Percentiles rank a stretch among this genome's conserved stretches.
These are phyloP conservation scores for Eurystomus glaucurus DNA, from an alignment of 2,797 vertebrate species.

Conservation along the genomic window DNA sequence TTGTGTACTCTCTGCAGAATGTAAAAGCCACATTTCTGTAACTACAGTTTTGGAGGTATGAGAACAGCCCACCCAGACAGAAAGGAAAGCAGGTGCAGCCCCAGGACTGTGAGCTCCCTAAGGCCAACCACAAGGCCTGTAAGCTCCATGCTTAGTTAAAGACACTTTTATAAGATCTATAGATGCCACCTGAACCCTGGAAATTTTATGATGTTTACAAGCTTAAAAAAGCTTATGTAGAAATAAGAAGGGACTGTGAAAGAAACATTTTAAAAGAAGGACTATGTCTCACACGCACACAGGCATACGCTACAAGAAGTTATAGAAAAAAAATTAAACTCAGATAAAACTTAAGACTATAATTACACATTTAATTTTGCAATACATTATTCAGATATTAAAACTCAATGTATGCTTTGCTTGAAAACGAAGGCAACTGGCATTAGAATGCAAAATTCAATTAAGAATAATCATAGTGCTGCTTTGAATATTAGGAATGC, in stretches of 20 bases:
- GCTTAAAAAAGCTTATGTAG: neutral
- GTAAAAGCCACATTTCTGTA: neutral
- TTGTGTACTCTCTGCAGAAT: neutral
- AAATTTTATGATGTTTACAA: neutral
- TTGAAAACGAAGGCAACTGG: slow-evolving; percentile 29
- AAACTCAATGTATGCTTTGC: neutral
- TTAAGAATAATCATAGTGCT: slow-evolving; percentile 10
- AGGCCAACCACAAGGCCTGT: neutral
- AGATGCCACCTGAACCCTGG: neutral
- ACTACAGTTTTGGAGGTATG: neutral
- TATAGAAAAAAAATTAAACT: neutral
- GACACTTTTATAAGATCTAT: neutral
- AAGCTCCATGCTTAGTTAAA: neutral
- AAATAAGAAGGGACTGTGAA: neutral
- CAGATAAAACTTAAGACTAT: neutral
- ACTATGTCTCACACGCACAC: neutral
- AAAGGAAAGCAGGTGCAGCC: neutral
- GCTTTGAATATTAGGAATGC: slow-evolving; percentile 11
- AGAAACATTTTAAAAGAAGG: neutral
- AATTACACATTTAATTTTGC: slow-evolving; percentile 42
- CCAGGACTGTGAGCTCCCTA: accelerated
- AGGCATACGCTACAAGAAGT: accelerated
- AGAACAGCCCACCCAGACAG: neutral
- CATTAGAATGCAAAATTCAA: slow-evolving; percentile 16
- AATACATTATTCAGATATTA: slow-evolving; percentile 37